These are phyloP conservation scores for Drepanosiphum platanoidis DNA, from an alignment of 2,888 invertebrate genomes.

Conservation along the genomic window DNA sequence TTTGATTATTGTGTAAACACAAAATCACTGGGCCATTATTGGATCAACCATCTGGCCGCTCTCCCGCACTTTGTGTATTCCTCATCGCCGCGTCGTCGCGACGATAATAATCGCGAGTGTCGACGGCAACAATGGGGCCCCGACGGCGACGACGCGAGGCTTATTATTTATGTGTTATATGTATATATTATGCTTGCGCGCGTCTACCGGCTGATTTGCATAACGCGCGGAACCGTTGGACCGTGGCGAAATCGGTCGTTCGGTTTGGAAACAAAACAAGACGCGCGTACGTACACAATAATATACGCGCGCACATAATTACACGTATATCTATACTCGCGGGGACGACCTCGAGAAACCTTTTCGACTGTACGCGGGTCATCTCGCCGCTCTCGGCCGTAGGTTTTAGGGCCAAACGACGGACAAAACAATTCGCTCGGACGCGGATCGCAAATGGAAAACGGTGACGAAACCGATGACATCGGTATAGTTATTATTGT, in stretches of 20 bases:
- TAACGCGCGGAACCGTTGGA: not conserved
- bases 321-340: no score
- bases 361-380: not conserved
- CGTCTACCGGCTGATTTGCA: conserved; percentile 40
- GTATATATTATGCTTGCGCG: not conserved
- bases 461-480: no score
- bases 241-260: conserved; percentile 7
- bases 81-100: no score
- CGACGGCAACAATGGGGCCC: conserved; percentile 22
- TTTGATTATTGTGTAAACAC: conserved; percentile 36
- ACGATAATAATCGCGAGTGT: conserved; percentile 36
- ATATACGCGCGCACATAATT: no score
- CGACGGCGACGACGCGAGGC: not conserved
- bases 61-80: conserved; percentile 1
- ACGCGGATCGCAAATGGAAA: no score
- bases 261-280: not conserved
- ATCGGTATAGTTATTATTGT: no score
- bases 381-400: no score
- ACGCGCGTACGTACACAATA: not conserved
- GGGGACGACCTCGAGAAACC: no score
- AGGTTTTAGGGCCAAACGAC: no score
- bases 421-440: no score
- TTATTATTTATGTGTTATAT: no score
- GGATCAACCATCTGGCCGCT: conserved; percentile 37
- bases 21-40: conserved; percentile 37